Conservation (phyloP, 2,797 vertebrate species). For the Odontamblyopus lacepedii region DNA sequence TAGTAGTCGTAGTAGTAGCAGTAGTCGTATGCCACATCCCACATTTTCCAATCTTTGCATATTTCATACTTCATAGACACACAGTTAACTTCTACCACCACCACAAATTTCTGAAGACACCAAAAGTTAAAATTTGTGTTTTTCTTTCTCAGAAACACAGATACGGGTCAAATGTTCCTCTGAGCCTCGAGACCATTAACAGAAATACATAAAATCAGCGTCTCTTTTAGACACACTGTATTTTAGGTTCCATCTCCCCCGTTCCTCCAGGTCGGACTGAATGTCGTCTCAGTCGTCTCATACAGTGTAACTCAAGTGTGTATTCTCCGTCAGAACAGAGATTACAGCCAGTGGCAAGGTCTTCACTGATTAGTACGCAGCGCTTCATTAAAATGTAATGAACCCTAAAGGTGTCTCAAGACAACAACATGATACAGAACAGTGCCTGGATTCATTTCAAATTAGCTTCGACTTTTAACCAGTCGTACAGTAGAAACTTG, state of each 20-base stretch:
- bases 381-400: slow-evolving; percentile 50
- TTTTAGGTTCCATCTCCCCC: slow-evolving; percentile 19
- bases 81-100: too few relatives aligned
- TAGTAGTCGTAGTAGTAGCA: too few relatives aligned
- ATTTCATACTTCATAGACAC: too few relatives aligned
- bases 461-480: slow-evolving; percentile 4
- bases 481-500: neutral
- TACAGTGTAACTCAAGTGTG: slow-evolving; percentile 27
- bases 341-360: slow-evolving; percentile 51
- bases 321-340: slow-evolving; percentile 16
- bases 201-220: slow-evolving; percentile 38
- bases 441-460: slow-evolving; percentile 21
- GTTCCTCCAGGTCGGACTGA: slow-evolving; percentile 25
- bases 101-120: neutral
- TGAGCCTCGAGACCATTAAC: slow-evolving; percentile 45
- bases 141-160: slow-evolving; percentile 2
- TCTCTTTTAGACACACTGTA: slow-evolving; percentile 16
- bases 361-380: slow-evolving; percentile 27
- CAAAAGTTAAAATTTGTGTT: neutral
- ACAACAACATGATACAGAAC: slow-evolving; percentile 7
- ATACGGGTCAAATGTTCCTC: slow-evolving; percentile 38
- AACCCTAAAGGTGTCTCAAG: slow-evolving; percentile 31
- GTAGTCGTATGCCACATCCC: too few relatives aligned
- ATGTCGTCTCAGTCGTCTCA: slow-evolving; percentile 15
- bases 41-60: neutral